These are phyloP conservation scores for Coremacera marginata DNA, from an alignment of 2,888 invertebrate species.

Conservation along the genomic window DNA sequence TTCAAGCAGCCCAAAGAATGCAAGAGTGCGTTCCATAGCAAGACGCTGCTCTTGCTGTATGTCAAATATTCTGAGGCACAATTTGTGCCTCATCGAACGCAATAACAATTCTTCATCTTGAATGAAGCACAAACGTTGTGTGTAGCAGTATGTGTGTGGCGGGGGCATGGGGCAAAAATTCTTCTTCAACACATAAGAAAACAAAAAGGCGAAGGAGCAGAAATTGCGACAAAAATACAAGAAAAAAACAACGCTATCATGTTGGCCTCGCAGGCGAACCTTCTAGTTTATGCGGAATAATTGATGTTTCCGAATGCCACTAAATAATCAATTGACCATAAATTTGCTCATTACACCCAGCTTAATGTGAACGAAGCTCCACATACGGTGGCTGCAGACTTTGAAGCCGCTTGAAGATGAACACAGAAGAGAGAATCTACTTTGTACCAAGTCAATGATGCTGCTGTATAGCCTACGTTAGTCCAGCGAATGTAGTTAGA, in stretches of 20 bases:
- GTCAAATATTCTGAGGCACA: slow-evolving; percentile 50
- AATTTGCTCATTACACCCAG: slow-evolving; percentile 67
- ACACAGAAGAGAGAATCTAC: not conserved
- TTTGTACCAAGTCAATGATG: not conserved
- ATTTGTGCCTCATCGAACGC: slow-evolving; percentile 66
- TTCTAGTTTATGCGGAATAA: slow-evolving; percentile 52
- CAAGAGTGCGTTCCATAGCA: slow-evolving; percentile 10
- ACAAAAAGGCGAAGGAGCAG: slow-evolving; percentile 26
- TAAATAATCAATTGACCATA: slow-evolving; percentile 69
- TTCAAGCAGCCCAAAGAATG: slow-evolving; percentile 37
- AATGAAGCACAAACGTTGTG: slow-evolving; percentile 45
- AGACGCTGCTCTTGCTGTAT: slow-evolving; percentile 6
- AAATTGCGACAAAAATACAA: slow-evolving; percentile 18
- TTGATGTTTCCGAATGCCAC: slow-evolving; percentile 69
- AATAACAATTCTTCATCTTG: slow-evolving; percentile 66
- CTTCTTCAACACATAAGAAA: not conserved
- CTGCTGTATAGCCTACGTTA: not conserved
- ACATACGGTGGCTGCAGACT: not conserved
- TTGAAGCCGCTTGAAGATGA: not conserved
- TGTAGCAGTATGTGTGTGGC: not conserved
- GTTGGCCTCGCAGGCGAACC: not conserved
- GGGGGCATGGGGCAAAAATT: slow-evolving; percentile 6
- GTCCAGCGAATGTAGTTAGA: not conserved
- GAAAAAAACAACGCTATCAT: slow-evolving; percentile 41
- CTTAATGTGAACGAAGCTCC: slow-evolving; percentile 40